These are phyloP conservation scores for Allobates femoralis DNA, from an alignment of 2,797 vertebrate genomes.

Conservation along the genomic window DNA sequence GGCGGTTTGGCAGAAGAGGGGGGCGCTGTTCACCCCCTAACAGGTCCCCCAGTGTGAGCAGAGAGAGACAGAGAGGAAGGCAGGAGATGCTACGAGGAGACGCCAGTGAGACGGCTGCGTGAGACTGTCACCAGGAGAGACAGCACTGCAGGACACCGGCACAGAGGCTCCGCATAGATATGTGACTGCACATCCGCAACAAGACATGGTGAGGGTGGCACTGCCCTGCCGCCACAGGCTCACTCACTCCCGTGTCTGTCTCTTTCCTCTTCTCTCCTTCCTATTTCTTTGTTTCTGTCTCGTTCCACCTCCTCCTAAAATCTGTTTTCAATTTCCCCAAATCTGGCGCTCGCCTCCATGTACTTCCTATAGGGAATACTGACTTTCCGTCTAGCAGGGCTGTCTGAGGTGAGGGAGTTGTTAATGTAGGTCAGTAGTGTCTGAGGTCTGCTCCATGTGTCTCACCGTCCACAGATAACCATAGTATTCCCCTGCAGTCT, in stretches of 20 bases:
- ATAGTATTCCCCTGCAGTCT: background rate
- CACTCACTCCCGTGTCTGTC: background rate
- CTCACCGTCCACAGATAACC: background rate
- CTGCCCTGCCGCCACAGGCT: constrained; percentile 38
- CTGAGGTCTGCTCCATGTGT: background rate
- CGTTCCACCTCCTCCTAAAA: background rate
- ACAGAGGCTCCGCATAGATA: constrained; percentile 40
- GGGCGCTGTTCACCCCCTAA: constrained; percentile 48
- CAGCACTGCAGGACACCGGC: background rate
- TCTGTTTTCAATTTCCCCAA: constrained; percentile 50
- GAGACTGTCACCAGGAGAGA: constrained; percentile 20
- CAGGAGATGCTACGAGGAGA: constrained; percentile 42
- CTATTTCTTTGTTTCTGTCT: constrained; percentile 18
- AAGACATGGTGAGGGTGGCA: constrained; percentile 61
- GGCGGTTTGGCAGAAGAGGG: constrained; percentile 40
- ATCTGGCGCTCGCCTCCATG: background rate
- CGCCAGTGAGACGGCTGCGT: background rate
- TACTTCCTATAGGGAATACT: constrained; percentile 7
- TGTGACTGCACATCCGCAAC: constrained; percentile 58
- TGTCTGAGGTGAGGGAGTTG: background rate
- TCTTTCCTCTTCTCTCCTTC: constrained; percentile 30
- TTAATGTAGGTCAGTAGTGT: background rate
- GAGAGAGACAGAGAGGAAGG: constrained; percentile 29
- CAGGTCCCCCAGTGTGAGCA: constrained; percentile 62
- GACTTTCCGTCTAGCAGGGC: background rate